Conservation (phyloP, 2,888 invertebrate species). For the Apodemia hepburni region DNA sequence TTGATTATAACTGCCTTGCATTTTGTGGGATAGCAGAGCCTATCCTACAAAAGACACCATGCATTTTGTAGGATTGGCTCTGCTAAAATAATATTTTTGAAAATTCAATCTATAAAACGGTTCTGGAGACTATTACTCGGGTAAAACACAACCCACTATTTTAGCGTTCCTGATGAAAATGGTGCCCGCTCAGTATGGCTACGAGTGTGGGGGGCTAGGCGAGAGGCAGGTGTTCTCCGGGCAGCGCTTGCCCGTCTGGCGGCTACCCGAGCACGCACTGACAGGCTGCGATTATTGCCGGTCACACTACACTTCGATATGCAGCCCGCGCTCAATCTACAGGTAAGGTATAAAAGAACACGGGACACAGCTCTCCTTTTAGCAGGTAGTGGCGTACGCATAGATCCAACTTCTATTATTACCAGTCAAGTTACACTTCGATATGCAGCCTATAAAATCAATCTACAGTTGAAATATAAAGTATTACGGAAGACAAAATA, state of each 20-base stretch:
- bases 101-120: too few relatives aligned
- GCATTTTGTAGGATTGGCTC: too few relatives aligned
- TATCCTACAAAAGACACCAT: too few relatives aligned
- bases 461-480: constrained; percentile 74
- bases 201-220: constrained; percentile 60
- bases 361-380: background rate
- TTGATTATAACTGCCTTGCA: too few relatives aligned
- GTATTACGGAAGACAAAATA: too few relatives aligned
- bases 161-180: constrained; percentile 46
- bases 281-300: constrained; percentile 59
- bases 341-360: constrained; percentile 74
- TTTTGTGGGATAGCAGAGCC: too few relatives aligned
- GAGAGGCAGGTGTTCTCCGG: constrained; percentile 56
- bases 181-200: constrained; percentile 55
- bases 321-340: constrained; percentile 84
- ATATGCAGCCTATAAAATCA: background rate
- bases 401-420: background rate
- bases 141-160: background rate
- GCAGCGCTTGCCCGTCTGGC: constrained; percentile 57
- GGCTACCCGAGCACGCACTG: constrained; percentile 46
- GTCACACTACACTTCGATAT: constrained; percentile 85
- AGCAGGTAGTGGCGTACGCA: background rate
- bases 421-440: background rate
- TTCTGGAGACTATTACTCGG: too few relatives aligned
- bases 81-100: too few relatives aligned